Base-by-base conservation (phyloP, 2,797 vertebrate genomes). In the Xenops minutus region DNA sequence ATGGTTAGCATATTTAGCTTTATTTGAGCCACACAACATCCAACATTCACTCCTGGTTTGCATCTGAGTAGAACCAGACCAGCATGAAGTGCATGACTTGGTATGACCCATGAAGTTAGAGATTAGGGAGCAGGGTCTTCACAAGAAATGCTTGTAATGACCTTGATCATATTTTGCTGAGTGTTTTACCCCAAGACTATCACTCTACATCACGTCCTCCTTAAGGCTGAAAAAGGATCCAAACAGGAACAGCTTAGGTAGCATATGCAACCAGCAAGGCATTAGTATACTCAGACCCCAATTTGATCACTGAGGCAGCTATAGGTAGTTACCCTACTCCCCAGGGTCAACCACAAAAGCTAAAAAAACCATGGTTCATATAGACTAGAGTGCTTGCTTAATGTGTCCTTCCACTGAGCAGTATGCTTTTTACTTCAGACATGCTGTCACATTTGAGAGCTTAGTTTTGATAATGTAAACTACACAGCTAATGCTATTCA, bases 111-210 rank as follows among this genome's bases (percentile, higher is more conserved):
- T 24, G 15, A 56, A n/a, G 17, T 4, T 41, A 5, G 17, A 22
- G 5, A 32, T 0, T 8, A 10, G 9, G 4, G 13, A 13, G 6
- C 3, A 75, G 21, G 7, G n/a, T 69, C 46, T n/a, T 43, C 32
- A 29, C 41, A 71, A 69, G 27, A 14, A 37, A 61, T 37, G 12
- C 10, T 55, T 85, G 39, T 4, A 52, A 22, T 66, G 49, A 75
- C 61, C 39, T 71, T 48, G 16, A 85, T 44, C 9, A 8, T 51
- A 22, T 55, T 64, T 78, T 2, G 0, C 21, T 1, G 8, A 51
- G 10, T 27, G 14, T 52, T 89, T n/a, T 61, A 58, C 30, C 22
- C 12, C 14, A 39, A 62, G 29, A 74, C 43, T 51, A 46, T 5
- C 10, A 2, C 24, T 37, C 27, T 56, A 83, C 55, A 79, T 37